Evolutionary conservation across 2,113 vertebrate species (phyloP), one percentile per base, ranked within the genome.

Genomic region (human): DNA sequence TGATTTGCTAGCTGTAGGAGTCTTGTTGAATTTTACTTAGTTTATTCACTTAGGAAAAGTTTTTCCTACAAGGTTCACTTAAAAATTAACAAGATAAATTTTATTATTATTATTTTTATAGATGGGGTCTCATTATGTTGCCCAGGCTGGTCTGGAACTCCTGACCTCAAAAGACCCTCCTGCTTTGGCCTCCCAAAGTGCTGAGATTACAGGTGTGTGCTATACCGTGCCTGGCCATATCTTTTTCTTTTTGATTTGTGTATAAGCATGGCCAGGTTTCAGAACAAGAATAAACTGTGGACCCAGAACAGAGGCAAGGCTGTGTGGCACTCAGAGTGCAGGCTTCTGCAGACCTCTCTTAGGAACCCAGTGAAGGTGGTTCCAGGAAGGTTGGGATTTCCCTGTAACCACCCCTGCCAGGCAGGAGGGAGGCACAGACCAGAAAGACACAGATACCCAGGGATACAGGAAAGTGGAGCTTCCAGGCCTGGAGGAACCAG

Each of bases 321-420:
- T 2, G 45, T n/a, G 50, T 20, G 12, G 13, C 0, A 3, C 9
- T n/a, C 14, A 0, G 8, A 83, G 16, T 35, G 13, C 38, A 35
- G 61, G 52, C 32, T 25, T 25, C 18, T 6, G 35, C 5, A 6
- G 52, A 18, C 40, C 5, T 35, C 32, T 35, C 52, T 35, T 13
- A 1, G 40, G 35, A 38, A 8, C 10, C 38, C 35, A 32, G 25
- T 12, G 11, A 14, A 9, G 25, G 70, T 43, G 40, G 3, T 4
- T 13, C 23, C 1, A 27, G 40, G 72, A 27, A 40, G 35, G 17
- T 16, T 20, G 73, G 6, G 25, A 32, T 6, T 55, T 2, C 3
- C 3, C 8, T 40, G 1, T 38, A 40, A 25, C 27, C 11, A 16
- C 30, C 38, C 2, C 20, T 30, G 22, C 13, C 13, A 4, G 25